Base-by-base conservation (phyloP, 2,888 invertebrate species). In the Athalia rosae region DNA sequence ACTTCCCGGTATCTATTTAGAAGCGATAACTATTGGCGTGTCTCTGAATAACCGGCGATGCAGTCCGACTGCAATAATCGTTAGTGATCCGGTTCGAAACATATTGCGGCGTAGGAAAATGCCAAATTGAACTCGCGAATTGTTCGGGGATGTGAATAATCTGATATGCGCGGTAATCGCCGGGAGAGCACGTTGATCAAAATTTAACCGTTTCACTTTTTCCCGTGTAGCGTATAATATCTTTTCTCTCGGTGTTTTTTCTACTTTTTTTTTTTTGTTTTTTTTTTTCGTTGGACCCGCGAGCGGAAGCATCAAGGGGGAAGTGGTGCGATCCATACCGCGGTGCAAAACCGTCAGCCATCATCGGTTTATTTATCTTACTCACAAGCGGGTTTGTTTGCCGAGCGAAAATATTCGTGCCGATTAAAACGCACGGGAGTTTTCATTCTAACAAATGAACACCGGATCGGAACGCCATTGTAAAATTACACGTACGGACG, bases 21-120 rank as follows among this genome's bases (percentile, higher is more conserved):
- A 48, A 81, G 81, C 80, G 82, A 84, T 83, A 28, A 64, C 53
- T 82, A 84, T 82, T 80, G 83, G 82, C 66, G 80, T 78, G 76
- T 81, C 79, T 82, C 63, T 78, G 76, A 83, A 83, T 81, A 83
- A 79, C 73, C 11, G 7, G 41, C 43, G 9, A n/a, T 28, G n/a
- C 11, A 8, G 28, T 2, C 41, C 8, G 5, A 53, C 28, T 28
- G 2, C 28, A 28, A 28, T 28, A 28, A 28, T 28, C 2, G 28
- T 1, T 28, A 28, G 28, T 28, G 28, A 28, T 28, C 28, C 2
- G 28, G 28, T 28, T 28, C 28, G 28, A 28, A 28, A 28, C 28
- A 28, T 28, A 28, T 28, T 28, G 28, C 28, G 28, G 28, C 28
- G 28, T 28, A 28, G 28, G 28, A 28, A 28, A 28, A 28, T 28